A percentile compares a stretch with the other conserved stretches of the same genome.
These are phyloP conservation scores for Palaemon carinicauda DNA, from an alignment of 1,140 invertebrate species.

Conservation along the genomic window DNA sequence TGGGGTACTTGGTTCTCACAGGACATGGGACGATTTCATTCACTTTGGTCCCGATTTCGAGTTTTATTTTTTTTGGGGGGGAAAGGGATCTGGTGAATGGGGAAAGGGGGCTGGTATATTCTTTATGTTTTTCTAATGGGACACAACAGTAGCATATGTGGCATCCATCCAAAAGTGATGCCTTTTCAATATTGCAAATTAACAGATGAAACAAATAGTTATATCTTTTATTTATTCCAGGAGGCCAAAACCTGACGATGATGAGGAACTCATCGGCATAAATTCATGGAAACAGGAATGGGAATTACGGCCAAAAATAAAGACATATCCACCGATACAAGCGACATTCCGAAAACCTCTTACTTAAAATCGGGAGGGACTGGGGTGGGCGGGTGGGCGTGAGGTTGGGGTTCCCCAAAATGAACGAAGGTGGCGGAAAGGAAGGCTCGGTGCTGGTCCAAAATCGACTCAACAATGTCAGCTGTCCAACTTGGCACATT, in stretches of 20 bases:
- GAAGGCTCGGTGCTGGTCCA: neutral
- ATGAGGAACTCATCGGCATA: no score
- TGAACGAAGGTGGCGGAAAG: neutral
- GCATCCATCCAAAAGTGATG: neutral
- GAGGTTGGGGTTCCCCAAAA: neutral
- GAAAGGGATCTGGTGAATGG: neutral
- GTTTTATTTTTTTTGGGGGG: no score
- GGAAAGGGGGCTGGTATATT: no score
- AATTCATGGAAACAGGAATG: no score
- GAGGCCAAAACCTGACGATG: no score
- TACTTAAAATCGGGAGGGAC: neutral
- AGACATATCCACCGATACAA: no score
- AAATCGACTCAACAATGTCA: conserved; percentile 10
- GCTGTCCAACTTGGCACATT: conserved; percentile 51
- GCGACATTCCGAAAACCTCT: no score
- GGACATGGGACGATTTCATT: neutral
- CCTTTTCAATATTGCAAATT: no score
- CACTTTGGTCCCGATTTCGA: neutral
- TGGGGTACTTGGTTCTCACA: neutral
- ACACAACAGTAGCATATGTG: neutral
- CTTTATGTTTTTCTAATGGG: no score
- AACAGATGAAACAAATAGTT: no score
- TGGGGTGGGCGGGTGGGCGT: neutral
- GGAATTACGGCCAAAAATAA: no score
- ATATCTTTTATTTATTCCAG: no score